Conservation (phyloP, 2,888 invertebrate genomes). For the Acleris sparsana region DNA sequence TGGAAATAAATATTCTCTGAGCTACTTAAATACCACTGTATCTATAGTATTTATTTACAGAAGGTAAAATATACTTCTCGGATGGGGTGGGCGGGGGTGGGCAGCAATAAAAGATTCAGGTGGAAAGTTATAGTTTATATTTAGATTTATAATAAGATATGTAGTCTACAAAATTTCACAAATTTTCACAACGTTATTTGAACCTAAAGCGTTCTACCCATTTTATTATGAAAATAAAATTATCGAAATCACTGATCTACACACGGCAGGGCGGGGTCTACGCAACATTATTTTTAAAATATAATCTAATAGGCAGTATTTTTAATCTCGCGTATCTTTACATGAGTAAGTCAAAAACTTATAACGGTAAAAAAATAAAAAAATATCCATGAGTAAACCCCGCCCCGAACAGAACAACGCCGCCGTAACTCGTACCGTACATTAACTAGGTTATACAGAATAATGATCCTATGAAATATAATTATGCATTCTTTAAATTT, state of each 20-base stretch:
- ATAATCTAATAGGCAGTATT: slow-evolving; percentile 83
- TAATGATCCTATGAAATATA: slow-evolving; percentile 85
- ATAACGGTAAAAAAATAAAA: slow-evolving; percentile 84
- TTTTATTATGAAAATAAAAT: slow-evolving; percentile 84
- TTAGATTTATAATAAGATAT: slow-evolving; percentile 84
- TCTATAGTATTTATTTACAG: not conserved
- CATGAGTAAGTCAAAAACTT: slow-evolving; percentile 80
- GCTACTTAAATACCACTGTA: not conserved
- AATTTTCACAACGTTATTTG: slow-evolving; percentile 84
- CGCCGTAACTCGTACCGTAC: slow-evolving; percentile 51
- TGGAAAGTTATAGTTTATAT: slow-evolving; percentile 84
- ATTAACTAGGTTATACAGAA: slow-evolving; percentile 84
- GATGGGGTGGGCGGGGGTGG: slow-evolving; percentile 1
- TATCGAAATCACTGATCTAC: slow-evolving; percentile 80
- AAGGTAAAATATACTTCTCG: not conserved
- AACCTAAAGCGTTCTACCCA: slow-evolving; percentile 83
- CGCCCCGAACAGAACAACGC: slow-evolving; percentile 74
- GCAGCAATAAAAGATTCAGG: slow-evolving; percentile 65
- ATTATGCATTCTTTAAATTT: slow-evolving; percentile 84
- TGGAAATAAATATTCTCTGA: too few species aligned
- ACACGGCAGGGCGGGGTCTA: slow-evolving; percentile 76
- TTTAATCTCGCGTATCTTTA: slow-evolving; percentile 74
- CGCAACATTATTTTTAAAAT: slow-evolving; percentile 82
- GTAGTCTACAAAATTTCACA: slow-evolving; percentile 84
- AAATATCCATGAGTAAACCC: slow-evolving; percentile 81